Evolutionary conservation across 2,113 vertebrate genomes (phyloP).

Genomic region (Hymenochirus boettgeri): DNA sequence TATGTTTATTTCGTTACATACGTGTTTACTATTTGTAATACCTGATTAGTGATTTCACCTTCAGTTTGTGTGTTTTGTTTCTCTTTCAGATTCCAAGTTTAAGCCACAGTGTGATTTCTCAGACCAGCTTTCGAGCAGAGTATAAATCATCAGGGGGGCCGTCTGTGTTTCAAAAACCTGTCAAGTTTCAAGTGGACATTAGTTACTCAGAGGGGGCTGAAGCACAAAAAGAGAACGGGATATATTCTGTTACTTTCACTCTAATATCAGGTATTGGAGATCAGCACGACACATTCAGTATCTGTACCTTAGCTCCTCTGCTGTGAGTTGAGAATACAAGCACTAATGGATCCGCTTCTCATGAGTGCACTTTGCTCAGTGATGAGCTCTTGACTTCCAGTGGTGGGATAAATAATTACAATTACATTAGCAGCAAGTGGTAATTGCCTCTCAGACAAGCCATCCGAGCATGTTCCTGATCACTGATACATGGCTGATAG

Average conservation of each 20-base stretch:
- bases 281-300: neutral
- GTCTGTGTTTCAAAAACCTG: conserved; percentile 91
- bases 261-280: conserved; percentile 75
- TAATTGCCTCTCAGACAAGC: neutral
- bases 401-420: neutral
- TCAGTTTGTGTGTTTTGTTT: conserved; percentile 15
- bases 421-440: neutral
- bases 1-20: too few species aligned
- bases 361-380: too few species aligned
- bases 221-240: conserved; percentile 71
- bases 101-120: conserved; percentile 90
- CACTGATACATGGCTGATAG: too few species aligned
- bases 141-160: conserved; percentile 86
- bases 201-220: conserved; percentile 83
- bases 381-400: neutral
- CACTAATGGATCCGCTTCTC: neutral
- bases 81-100: conserved; percentile 80
- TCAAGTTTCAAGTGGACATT: conserved; percentile 91
- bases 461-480: neutral
- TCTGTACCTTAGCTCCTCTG: neutral
- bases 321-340: neutral
- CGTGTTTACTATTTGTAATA: too few species aligned
- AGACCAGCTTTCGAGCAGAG: conserved; percentile 89
- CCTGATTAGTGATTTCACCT: too few species aligned
- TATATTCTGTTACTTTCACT: conserved; percentile 89